Evolutionary conservation across 2,888 invertebrate genomes (phyloP).

Genomic region (Caenorhabditis panamensis): DNA sequence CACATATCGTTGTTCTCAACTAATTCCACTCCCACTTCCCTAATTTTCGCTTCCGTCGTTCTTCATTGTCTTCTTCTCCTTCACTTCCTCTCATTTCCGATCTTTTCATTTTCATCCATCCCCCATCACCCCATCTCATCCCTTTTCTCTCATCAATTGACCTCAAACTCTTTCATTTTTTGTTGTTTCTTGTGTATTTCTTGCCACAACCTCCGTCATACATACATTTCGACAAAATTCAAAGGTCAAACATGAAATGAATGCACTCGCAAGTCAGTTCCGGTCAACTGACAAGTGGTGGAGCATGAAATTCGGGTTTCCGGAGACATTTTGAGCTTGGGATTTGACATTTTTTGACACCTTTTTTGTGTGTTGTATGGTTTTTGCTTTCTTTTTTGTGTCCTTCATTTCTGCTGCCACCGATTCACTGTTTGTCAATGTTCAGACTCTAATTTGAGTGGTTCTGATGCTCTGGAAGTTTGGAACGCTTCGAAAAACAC

Average conservation of each 20-base stretch:
- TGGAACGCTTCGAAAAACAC: no score
- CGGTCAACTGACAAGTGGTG: constrained; percentile 51
- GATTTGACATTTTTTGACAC: background rate
- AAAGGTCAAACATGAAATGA: constrained; percentile 8
- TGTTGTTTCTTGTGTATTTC: background rate
- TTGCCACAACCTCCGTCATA: background rate
- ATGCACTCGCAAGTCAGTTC: constrained; percentile 19
- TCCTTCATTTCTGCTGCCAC: no score
- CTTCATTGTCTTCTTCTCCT: constrained; percentile 13
- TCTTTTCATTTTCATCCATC: constrained; percentile 11
- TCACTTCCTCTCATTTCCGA: constrained; percentile 1
- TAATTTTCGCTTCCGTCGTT: background rate
- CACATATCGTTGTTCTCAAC: constrained; percentile 19
- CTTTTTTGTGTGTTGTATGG: constrained; percentile 2
- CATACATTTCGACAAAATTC: background rate
- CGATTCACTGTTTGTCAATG: no score
- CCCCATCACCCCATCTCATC: constrained; percentile 12
- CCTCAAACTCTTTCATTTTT: constrained; percentile 9
- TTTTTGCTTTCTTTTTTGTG: no score
- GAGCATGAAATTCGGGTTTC: constrained; percentile 21
- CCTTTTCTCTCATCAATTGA: background rate
- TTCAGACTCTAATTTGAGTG: no score
- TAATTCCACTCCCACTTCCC: constrained; percentile 23
- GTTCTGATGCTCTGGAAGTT: no score
- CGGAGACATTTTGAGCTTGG: background rate